A percentile compares a stretch with the other conserved stretches of the same genome.
These are phyloP conservation scores for Melieria picta DNA, from an alignment of 2,888 invertebrate genomes.

Conservation along the genomic window DNA sequence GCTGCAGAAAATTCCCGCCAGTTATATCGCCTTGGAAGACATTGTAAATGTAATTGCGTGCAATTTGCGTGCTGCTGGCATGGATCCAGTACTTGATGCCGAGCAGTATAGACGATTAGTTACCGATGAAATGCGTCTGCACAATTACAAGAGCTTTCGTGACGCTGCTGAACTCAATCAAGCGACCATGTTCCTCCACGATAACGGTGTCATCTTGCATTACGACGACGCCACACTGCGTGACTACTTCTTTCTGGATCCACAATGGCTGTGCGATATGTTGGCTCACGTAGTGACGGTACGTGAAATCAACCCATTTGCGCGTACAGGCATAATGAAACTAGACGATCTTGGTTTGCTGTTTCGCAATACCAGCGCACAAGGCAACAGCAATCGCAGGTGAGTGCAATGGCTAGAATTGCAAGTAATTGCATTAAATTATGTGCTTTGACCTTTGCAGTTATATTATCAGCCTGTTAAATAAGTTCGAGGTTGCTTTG, in stretches of 20 bases:
- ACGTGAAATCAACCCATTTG: conserved; percentile 96
- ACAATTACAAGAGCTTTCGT: conserved; percentile 68
- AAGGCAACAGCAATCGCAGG: conserved; percentile 70
- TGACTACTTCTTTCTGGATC: conserved; percentile 95
- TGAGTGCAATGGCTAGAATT: conserved; percentile 32
- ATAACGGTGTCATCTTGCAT: conserved; percentile 94
- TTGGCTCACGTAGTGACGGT: conserved; percentile 96
- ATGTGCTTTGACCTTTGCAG: conserved; percentile 62
- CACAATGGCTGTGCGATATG: conserved; percentile 99
- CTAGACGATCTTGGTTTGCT: conserved; percentile 90
- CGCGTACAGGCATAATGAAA: conserved; percentile 92
- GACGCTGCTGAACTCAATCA: conserved; percentile 92
- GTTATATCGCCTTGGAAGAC: conserved; percentile 94
- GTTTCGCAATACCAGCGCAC: conserved; percentile 87
- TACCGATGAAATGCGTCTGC: conserved; percentile 64
- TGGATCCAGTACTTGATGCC: conserved; percentile 86
- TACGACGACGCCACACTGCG: conserved; percentile 94
- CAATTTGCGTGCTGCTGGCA: conserved; percentile 75
- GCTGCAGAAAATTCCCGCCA: conserved; percentile 95
- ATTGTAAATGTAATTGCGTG: conserved; percentile 84
- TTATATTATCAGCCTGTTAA: conserved; percentile 89
- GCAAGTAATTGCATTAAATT: neutral
- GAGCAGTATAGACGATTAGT: conserved; percentile 74
- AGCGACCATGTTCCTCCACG: conserved; percentile 96
- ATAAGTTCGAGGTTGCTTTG: conserved; percentile 97